Evolutionary conservation across 2,888 invertebrate genomes (phyloP), one percentile per base, ranked within the genome.

Genomic region (Blera fallax): DNA sequence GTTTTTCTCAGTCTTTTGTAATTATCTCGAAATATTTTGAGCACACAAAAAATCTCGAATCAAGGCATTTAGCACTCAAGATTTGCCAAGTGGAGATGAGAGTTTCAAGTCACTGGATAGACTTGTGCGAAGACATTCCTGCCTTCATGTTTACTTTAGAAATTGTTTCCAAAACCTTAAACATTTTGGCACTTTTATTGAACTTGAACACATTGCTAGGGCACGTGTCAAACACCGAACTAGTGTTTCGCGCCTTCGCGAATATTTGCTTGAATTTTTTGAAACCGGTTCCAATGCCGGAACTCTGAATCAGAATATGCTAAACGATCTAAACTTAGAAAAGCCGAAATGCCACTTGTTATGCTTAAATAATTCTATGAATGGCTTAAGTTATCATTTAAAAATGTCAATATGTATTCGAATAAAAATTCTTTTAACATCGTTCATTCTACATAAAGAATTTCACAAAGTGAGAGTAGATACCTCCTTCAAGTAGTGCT

Each of bases 271-370:
- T 34, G 11, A 3, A 4, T 5, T 40, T 24, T n/a, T 27, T 2
- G 1, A 52, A 52, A 62, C 62, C 5, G 40, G 62, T 62, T 43
- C 18, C 16, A 2, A 29, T 18, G 62, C 43, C 62, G 43, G 43
- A 62, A 43, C 62, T 62, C 7, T 24, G 11, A 40, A 14, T 21
- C 21, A 58, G 62, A 62, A 45, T 43, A 45, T 62, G 62, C 60
- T 60, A 60, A 60, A 27, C 24, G 24, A 21, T 40, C 60, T 60
- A 40, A 40, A 40, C 40, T 24, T 14, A 21, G 24, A n/a, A n/a
- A 43, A 24, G 11, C 40, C 1, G 11, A n/a, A 40, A 40, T 40
- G 14, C n/a, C 40, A 40, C 1, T 40, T 14, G 40, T 34, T 34
- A 10, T 10, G 10, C 34, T 34, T 2, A 34, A 34, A 34, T 4